Evolutionary conservation across 2,888 invertebrate genomes (phyloP), one percentile per base, ranked within the genome.

Genomic region (Drosophila percnosoma): DNA sequence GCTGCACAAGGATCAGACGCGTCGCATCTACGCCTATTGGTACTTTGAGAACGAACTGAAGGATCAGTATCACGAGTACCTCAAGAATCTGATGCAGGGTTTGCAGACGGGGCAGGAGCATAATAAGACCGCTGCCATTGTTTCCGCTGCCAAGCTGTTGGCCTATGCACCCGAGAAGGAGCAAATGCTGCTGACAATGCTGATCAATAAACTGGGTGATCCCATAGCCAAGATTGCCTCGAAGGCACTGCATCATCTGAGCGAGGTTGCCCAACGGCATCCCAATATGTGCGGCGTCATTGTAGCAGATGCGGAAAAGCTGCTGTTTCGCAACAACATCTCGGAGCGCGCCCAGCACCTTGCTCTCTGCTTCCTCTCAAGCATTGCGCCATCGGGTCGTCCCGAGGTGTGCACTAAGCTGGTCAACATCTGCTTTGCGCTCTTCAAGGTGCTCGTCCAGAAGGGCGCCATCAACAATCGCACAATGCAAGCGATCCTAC

Each of bases 201-300:
- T 99, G 54, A 96, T 99, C 4, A 99, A 99, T 92, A 99, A 99
- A 93, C 94, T 99, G 13, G 99, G 99, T 15, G 99, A 99, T 94
- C 99, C 99, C 0, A 72, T 90, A 1, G 82, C 91, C 81, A 96
- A 97, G 86, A 96, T 99, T 0, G 98, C 98, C 0, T 97, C 98
- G 0, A 97, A 97, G 93, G 96, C 97, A 1, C 95, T 98, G 45
- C 97, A 97, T 93, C 96, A 97, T 76, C 94, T 99, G 13, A 96
- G 96, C 36, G 97, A 97, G 89, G 93, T 99, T 5, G 94, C 98
- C 0, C 95, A 95, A 75, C 95, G 96, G 81, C 99, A 99, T 93
- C 97, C 98, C 0, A 97, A 97, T 81, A 99, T 99, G 98, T 98
- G 98, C 92, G 94, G 94, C 0, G 96, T 98, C 0, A 97, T 99